Evolutionary conservation across 1,140 invertebrate genomes (phyloP), one percentile per base, ranked within the genome.

Genomic region (Drosophila tristis): DNA sequence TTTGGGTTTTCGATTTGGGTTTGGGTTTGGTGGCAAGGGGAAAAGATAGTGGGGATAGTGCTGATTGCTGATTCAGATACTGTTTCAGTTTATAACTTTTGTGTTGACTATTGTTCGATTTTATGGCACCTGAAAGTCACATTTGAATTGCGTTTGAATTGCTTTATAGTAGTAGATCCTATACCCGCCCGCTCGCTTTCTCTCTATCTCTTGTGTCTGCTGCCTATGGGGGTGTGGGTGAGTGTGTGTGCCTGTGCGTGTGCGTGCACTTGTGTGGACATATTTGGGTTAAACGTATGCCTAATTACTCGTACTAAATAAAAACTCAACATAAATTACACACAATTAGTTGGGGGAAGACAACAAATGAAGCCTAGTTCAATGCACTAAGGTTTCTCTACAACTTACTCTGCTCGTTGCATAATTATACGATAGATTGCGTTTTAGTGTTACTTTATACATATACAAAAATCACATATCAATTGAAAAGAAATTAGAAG

Each of bases 51-150:
- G 35, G 55, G 50, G 50, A 29, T 25, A 25, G 26, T n/a, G 31
- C 8, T 20, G 39, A 26, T 55, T 20, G 49, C 29, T 49, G 16
- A 43, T 45, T 65, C 29, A 31, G 29, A 31, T 31, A 31, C 20
- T 20, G 20, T 20, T n/a, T 26, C 31, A n/a, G 44, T 56, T 49
- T 15, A 15, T 55, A 31, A 53, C 44, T 20, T 58, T 48, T 44
- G 63, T 76, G 80, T 63, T 79, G 80, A 85, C 80, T 85, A 87
- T 86, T 77, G 67, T 78, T 77, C 31, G 54, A 51, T 55, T 71
- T 15, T 90, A 89, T 90, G 85, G 85, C 85, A 89, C 85, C 70
- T 80, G 59, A 73, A 80, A 89, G 85, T 89, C 80, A 87, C 84
- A 84, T 73, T 57, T 70, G 51, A 74, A 71, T 71, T 75, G 35